Percentiles rank a stretch among this genome's conserved stretches.
Conservation (phyloP, 2,888 invertebrate genomes). For the Agonopterix subpropinquella region DNA sequence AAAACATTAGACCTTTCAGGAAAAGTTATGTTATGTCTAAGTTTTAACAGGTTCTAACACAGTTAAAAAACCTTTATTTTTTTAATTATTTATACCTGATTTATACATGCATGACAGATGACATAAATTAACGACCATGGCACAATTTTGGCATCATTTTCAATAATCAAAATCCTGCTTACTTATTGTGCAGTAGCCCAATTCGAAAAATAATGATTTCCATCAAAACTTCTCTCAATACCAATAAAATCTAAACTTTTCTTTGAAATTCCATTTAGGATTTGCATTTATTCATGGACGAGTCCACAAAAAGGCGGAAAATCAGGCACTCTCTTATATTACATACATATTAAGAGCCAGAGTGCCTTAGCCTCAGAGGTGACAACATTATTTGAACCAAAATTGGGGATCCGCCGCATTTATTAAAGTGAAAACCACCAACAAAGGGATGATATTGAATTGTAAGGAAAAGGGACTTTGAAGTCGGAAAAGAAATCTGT, state of each 20-base stretch:
- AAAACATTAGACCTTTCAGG: too few relatives aligned
- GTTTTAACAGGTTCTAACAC: too few relatives aligned
- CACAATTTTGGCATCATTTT: too few relatives aligned
- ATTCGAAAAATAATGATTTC: background rate
- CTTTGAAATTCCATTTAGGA: background rate
- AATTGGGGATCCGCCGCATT: conserved; percentile 65
- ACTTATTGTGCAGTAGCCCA: too few relatives aligned
- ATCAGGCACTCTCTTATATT: background rate
- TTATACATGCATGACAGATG: too few relatives aligned
- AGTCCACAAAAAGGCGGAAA: background rate
- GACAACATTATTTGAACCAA: conserved; percentile 70
- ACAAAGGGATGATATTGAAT: conserved; percentile 75
- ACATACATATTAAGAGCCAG: conserved; percentile 2
- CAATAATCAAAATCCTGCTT: too few relatives aligned
- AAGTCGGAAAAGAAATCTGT: conserved; percentile 14
- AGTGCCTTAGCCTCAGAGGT: conserved; percentile 31
- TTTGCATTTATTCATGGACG: background rate
- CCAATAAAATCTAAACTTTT: background rate
- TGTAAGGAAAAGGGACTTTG: conserved; percentile 47
- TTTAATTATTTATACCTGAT: too few relatives aligned
- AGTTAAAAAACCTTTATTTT: too few relatives aligned
- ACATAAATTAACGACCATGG: too few relatives aligned
- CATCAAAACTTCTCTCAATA: background rate
- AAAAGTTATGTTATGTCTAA: too few relatives aligned
- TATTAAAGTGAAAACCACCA: conserved; percentile 72